Evolutionary conservation across 1,140 invertebrate species (phyloP).

Genomic region (Drosophila punjabiensis): DNA sequence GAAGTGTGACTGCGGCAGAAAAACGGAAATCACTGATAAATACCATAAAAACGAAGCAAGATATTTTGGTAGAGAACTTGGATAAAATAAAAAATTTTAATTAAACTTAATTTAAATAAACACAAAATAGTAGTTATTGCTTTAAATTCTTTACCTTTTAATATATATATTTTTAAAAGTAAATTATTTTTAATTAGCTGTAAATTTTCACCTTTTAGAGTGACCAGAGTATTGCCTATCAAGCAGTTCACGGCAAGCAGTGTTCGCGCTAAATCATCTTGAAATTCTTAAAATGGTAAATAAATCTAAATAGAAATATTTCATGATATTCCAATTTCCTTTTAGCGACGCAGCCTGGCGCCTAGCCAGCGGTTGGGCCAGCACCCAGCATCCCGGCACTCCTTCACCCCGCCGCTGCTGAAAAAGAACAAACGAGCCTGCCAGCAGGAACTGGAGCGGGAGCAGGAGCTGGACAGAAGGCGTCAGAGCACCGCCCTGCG

Average conservation of each 20-base stretch:
- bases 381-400: constrained; percentile 39
- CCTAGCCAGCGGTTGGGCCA: constrained; percentile 68
- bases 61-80: background rate
- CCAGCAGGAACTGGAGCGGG: constrained; percentile 61
- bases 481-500: constrained; percentile 23
- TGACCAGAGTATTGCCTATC: background rate
- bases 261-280: constrained; percentile 20
- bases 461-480: constrained; percentile 54
- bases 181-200: background rate
- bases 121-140: accelerated
- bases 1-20: constrained; percentile 21
- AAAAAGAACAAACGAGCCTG: constrained; percentile 75
- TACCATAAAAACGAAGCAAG: background rate
- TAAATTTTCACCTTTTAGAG: background rate
- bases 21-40: background rate
- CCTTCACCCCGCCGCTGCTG: constrained; percentile 68
- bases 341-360: constrained; percentile 75
- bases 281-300: constrained; percentile 56
- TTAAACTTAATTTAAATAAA: background rate
- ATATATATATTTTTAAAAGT: background rate
- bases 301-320: background rate
- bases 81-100: background rate
- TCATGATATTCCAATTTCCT: too few species aligned
- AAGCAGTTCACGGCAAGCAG: constrained; percentile 9
- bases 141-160: background rate